phyloP scores from a whole-genome alignment of 2,797 vertebrate genomes.

The Chaetophractus vellerosus region DNA sequence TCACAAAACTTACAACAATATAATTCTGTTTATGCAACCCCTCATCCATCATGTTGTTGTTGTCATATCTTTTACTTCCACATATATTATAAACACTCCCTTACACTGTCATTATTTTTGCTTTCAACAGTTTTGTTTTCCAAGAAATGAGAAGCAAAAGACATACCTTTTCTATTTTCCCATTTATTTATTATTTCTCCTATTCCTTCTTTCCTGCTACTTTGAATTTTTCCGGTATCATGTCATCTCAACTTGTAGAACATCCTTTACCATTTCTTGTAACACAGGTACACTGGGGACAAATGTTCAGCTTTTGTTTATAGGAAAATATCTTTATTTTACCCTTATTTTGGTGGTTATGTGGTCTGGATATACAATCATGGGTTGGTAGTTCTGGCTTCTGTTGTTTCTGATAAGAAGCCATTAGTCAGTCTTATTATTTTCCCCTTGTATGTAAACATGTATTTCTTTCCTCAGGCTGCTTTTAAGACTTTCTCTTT shows the following conservation, averaged over 20 bases:
- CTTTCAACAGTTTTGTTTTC: not conserved
- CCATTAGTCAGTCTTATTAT: not conserved
- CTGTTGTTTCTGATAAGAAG: not conserved
- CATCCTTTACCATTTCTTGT: no score
- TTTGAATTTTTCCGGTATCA: not conserved
- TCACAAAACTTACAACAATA: not conserved
- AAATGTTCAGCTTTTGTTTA: no score
- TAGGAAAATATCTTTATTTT: conserved; percentile 31
- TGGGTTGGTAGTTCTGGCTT: not conserved
- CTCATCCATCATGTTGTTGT: not conserved
- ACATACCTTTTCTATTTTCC: not conserved
- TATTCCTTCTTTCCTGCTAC: not conserved
- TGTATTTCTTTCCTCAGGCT: not conserved
- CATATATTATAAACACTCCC: not conserved
- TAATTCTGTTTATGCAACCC: not conserved
- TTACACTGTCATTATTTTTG: not conserved
- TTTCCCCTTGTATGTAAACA: not conserved
- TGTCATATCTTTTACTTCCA: no score
- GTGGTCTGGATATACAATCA: not conserved
- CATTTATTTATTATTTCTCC: not conserved
- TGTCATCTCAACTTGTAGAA: not conserved
- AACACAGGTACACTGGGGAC: no score
- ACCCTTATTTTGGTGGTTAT: not conserved
- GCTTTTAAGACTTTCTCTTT: not conserved
- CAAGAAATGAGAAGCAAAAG: not conserved